phyloP scores from a whole-genome alignment of 1,140 invertebrate species.

The Arctopsyche grandis region DNA sequence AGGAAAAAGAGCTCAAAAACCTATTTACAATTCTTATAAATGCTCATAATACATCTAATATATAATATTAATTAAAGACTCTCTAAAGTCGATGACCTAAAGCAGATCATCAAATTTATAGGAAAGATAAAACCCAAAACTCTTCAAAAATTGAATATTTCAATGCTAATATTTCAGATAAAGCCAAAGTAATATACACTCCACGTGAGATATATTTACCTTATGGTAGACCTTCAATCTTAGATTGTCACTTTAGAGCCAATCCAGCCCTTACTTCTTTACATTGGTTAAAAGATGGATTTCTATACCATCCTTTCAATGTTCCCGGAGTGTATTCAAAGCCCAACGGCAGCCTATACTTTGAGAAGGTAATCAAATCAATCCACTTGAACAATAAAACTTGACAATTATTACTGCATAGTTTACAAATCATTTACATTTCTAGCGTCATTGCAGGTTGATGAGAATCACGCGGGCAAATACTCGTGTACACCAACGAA shows the following conservation, averaged over 20 bases:
- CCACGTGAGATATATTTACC: constrained; percentile 89
- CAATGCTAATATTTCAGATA: constrained; percentile 72
- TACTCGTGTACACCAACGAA: constrained; percentile 96
- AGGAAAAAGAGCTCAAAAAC: no score
- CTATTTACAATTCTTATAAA: no score
- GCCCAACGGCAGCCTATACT: constrained; percentile 88
- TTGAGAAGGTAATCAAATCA: constrained; percentile 70
- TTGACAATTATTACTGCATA: no score
- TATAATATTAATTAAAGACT: no score
- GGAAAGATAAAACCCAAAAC: no score
- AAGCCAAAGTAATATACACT: constrained; percentile 91
- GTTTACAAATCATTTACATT: constrained; percentile 35
- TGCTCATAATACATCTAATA: no score
- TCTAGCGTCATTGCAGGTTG: constrained; percentile 65
- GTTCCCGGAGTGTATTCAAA: constrained; percentile 86
- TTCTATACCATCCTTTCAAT: constrained; percentile 91
- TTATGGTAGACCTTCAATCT: constrained; percentile 86
- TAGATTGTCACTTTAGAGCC: constrained; percentile 92
- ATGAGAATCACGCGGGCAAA: constrained; percentile 78
- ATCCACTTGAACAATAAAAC: constrained; percentile 13
- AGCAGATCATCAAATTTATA: no score
- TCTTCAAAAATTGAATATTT: no score
- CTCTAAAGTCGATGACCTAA: no score
- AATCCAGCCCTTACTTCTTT: constrained; percentile 94
- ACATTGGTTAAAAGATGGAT: constrained; percentile 93